phyloP scores from a whole-genome alignment of 2,113 vertebrate species.

The Microcebus tavaratra region DNA sequence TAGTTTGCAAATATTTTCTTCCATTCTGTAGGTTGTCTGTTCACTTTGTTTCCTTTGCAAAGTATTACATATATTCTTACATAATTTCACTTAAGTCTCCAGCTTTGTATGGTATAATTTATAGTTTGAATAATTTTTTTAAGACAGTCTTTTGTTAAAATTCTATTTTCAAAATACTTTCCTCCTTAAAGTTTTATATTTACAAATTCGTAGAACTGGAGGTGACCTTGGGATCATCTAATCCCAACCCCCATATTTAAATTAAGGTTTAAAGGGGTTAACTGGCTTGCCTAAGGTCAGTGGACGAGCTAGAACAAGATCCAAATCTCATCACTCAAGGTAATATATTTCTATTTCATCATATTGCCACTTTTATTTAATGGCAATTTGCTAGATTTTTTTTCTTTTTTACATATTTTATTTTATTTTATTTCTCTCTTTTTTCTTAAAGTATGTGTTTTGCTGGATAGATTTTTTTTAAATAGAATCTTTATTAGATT shows the following conservation, averaged over 20 bases:
- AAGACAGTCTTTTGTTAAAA: constrained; percentile 19
- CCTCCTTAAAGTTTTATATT: constrained; percentile 12
- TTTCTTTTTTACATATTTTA: not conserved
- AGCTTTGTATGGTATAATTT: not conserved
- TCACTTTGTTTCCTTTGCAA: not conserved
- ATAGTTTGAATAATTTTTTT: not conserved
- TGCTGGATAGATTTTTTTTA: not conserved
- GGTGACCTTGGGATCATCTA: not conserved
- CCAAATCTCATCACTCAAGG: not conserved
- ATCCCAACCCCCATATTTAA: not conserved
- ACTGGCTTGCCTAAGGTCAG: not conserved
- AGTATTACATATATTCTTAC: not conserved
- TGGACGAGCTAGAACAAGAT: not conserved
- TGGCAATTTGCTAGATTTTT: not conserved
- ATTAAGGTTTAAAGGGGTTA: not conserved
- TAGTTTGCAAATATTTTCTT: not conserved
- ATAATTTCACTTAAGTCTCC: not conserved
- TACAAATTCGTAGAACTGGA: constrained; percentile 5
- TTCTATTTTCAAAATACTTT: not conserved
- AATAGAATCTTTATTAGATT: not conserved
- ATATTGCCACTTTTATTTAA: not conserved
- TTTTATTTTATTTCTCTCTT: no score
- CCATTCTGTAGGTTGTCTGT: not conserved
- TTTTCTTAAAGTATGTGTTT: no score
- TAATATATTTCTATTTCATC: not conserved